A percentile compares a stretch with the other conserved stretches of the same genome.
Conservation (phyloP, 2,797 vertebrate genomes). For the Iguana delicatissima region DNA sequence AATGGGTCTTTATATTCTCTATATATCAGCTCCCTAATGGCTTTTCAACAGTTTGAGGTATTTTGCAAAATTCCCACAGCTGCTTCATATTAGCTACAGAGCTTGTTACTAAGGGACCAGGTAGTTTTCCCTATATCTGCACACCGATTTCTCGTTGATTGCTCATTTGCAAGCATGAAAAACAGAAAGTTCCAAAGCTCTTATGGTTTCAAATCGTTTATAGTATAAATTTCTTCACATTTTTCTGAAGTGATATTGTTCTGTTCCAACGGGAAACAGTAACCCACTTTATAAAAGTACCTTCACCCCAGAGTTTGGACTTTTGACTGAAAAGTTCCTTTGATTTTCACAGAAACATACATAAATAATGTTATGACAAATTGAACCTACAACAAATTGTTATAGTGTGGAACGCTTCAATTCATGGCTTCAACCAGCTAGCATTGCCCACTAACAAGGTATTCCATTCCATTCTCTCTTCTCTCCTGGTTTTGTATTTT, state of each 20-base stretch:
- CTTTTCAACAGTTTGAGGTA: conserved; percentile 83
- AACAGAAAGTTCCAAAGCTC: not conserved
- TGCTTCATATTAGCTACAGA: conserved; percentile 80
- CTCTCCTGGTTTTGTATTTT: not conserved
- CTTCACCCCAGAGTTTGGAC: not conserved
- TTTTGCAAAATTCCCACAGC: conserved; percentile 82
- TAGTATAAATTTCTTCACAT: not conserved
- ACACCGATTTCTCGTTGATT: conserved; percentile 63
- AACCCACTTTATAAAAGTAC: not conserved
- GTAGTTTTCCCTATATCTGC: conserved; percentile 71
- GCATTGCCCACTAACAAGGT: not conserved
- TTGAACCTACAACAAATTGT: not conserved
- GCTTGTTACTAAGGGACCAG: conserved; percentile 77
- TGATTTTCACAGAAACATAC: not conserved
- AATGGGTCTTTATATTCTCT: conserved; percentile 83
- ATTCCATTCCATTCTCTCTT: not conserved
- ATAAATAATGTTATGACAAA: not conserved
- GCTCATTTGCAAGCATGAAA: conserved; percentile 38
- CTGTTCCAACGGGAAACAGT: not conserved
- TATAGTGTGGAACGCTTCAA: not conserved
- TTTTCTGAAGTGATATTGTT: conserved; percentile 1
- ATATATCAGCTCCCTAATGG: conserved; percentile 83
- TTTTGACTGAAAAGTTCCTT: not conserved
- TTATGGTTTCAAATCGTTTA: not conserved
- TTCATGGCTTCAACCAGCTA: not conserved